A percentile compares a stretch with the other conserved stretches of the same genome.
Conservation (phyloP, 2,888 invertebrate genomes). For the Camponotus fellah region DNA sequence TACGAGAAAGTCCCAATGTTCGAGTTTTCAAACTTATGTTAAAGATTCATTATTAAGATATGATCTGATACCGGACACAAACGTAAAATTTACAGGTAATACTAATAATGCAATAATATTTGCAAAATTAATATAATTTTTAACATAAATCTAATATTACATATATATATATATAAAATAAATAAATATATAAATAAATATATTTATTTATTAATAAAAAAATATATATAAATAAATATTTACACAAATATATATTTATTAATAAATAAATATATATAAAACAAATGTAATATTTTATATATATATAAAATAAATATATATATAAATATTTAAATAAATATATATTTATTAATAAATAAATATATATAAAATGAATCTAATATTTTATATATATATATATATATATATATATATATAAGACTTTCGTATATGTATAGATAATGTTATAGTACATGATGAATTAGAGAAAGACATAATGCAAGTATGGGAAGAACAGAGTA, state of each 20-base stretch:
- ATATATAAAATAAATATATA: too few relatives aligned
- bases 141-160: not conserved
- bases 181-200: too few relatives aligned
- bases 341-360: too few relatives aligned
- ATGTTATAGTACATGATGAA: not conserved
- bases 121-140: not conserved
- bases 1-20: conserved; percentile 82
- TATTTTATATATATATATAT: not conserved
- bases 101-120: not conserved
- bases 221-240: too few relatives aligned
- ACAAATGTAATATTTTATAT: not conserved
- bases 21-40: conserved; percentile 79
- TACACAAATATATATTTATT: too few relatives aligned
- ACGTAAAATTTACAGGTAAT: conserved; percentile 24
- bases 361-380: not conserved
- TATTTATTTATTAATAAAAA: too few relatives aligned
- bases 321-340: too few relatives aligned
- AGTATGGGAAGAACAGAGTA: conserved; percentile 77
- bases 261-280: too few relatives aligned
- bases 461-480: conserved; percentile 60
- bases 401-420: not conserved
- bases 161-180: not conserved
- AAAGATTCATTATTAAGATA: conserved; percentile 80
- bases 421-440: not conserved
- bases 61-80: conserved; percentile 59